These are phyloP conservation scores for Sorex maritimensis DNA, from an alignment of 2,797 vertebrate genomes.

Conservation along the genomic window DNA sequence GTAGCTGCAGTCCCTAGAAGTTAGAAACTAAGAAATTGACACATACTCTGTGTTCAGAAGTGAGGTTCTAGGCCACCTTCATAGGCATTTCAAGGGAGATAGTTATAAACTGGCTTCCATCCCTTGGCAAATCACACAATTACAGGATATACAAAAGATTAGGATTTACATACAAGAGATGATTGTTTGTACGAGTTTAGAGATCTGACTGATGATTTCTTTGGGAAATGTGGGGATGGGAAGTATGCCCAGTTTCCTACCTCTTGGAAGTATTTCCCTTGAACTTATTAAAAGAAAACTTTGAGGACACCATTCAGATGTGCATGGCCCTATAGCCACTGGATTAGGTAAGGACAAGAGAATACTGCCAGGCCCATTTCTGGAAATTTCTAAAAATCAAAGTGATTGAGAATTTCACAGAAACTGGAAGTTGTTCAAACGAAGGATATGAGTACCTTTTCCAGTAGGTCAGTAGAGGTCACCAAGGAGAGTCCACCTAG, in stretches of 20 bases:
- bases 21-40: conserved; percentile 15
- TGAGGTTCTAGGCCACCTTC: background rate
- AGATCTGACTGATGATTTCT: background rate
- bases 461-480: no score
- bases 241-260: background rate
- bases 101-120: background rate
- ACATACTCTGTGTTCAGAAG: conserved; percentile 8
- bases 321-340: background rate
- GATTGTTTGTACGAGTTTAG: background rate
- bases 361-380: background rate
- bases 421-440: no score
- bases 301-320: background rate
- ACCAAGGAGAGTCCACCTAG: no score
- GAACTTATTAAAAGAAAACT: background rate
- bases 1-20: background rate
- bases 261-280: background rate
- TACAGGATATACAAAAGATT: background rate
- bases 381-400: no score
- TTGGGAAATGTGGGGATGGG: background rate
- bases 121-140: background rate
- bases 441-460: no score
- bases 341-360: background rate
- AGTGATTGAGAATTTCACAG: no score
- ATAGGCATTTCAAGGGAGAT: background rate
- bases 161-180: background rate